These are phyloP conservation scores for Apistogramma diplotaenia DNA, from an alignment of 2,113 vertebrate genomes.

Conservation along the genomic window DNA sequence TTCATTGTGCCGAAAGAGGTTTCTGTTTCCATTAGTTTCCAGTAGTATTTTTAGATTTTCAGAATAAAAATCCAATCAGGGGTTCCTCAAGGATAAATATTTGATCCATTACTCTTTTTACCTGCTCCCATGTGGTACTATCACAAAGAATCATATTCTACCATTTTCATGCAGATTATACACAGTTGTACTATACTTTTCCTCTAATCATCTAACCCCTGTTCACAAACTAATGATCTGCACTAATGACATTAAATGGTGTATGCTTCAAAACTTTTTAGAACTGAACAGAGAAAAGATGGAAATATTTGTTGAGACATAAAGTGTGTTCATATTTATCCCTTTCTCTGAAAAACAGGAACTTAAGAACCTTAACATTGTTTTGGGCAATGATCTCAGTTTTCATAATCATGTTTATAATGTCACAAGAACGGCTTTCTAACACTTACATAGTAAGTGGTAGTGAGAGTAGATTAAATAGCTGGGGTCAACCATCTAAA, in stretches of 20 bases:
- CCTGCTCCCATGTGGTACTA: background rate
- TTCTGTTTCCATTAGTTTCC: background rate
- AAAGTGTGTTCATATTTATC: background rate
- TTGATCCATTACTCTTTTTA: background rate
- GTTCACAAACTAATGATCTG: background rate
- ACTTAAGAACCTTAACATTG: background rate
- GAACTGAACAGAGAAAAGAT: background rate
- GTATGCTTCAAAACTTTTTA: background rate
- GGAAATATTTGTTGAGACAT: background rate
- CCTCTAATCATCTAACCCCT: background rate
- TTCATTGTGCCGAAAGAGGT: background rate
- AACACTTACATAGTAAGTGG: too few relatives aligned
- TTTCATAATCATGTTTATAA: background rate
- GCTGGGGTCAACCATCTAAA: too few relatives aligned
- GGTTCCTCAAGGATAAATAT: background rate
- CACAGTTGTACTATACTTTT: background rate
- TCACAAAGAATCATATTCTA: background rate
- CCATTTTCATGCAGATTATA: background rate
- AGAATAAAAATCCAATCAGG: background rate
- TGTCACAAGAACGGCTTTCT: background rate
- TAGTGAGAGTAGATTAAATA: too few relatives aligned
- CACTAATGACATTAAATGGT: background rate
- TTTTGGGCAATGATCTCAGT: background rate
- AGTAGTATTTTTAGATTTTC: background rate
- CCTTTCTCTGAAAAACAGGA: background rate